Evolutionary conservation across 1,140 invertebrate genomes (phyloP), one percentile per base, ranked within the genome.

Genomic region (Megathymus violae): DNA sequence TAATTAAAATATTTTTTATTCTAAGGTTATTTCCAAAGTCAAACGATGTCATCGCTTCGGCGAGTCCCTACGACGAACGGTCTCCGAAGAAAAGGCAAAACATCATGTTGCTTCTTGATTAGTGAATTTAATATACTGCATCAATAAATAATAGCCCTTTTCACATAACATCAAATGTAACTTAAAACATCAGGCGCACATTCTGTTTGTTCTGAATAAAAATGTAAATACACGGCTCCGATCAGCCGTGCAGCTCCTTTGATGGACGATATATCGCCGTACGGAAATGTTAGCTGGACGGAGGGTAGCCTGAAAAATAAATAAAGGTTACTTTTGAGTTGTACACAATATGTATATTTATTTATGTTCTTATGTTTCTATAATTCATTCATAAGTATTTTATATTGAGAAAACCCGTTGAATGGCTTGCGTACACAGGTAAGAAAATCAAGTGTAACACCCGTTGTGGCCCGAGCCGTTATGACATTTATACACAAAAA

Each of bases 201-300:
- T 31, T 65, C 40, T 65, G 54, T 65, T 65, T 65, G 50, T 60
- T 51, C 48, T 5, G 48, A 40, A 65, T 65, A 59, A 65, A 60
- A 65, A 65, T 65, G 63, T 65, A 52, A 65, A 65, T 65, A 65
- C 16, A 65, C 31, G 41, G n/a, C 15, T 34, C 31, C 47, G 27
- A 65, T 65, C 63, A 59, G 11, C 38, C 48, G 48, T 43, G 62
- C n/a, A 44, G 56, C 27, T 56, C 40, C 63, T 65, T 65, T 65
- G 63, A 65, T 11, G 63, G 56, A 54, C 56, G 63, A 38, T 52
- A 16, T 27, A 54, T 43, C 19, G 38, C 38, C 38, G 41, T 56
- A 44, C 4, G 56, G 44, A 65, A 65, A 60, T 43, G 54, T 60
- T 60, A 14, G 19, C n/a, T 27, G 54, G 62, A 56, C 62, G 9